phyloP scores from a whole-genome alignment of 2,113 vertebrate genomes.

The Albula goreensis region DNA sequence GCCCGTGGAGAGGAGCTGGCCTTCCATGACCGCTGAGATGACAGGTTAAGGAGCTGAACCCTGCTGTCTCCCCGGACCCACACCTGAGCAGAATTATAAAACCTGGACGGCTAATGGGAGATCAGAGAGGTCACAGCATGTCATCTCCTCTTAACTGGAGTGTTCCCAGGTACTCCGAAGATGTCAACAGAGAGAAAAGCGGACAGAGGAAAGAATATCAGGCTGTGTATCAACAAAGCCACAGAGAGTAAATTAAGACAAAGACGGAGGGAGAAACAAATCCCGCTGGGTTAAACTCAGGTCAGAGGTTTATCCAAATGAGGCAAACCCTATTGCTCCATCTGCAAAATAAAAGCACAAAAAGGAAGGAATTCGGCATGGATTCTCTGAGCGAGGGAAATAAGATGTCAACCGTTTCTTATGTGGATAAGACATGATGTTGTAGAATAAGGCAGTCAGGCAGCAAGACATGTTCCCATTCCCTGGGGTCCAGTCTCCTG shows the following conservation, averaged over 20 bases:
- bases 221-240: not conserved
- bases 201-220: not conserved
- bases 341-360: not conserved
- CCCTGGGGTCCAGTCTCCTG: not conserved
- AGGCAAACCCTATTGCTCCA: not conserved
- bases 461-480: not conserved
- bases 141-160: not conserved
- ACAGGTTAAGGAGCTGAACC: slow-evolving; percentile 1
- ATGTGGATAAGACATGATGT: not conserved
- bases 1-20: not conserved
- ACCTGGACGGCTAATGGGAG: not conserved
- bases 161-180: not conserved
- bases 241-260: not conserved
- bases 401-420: not conserved
- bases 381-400: not conserved
- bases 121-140: not conserved
- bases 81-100: not conserved
- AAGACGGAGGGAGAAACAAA: not conserved
- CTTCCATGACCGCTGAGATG: not conserved
- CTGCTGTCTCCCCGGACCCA: not conserved
- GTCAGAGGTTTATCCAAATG: not conserved
- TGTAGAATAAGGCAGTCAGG: not conserved
- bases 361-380: not conserved
- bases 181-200: not conserved
- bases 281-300: not conserved